A percentile compares a stretch with the other conserved stretches of the same genome.
phyloP scores from a whole-genome alignment of 2,888 invertebrate genomes.

The Agrenia bidenticulata region DNA sequence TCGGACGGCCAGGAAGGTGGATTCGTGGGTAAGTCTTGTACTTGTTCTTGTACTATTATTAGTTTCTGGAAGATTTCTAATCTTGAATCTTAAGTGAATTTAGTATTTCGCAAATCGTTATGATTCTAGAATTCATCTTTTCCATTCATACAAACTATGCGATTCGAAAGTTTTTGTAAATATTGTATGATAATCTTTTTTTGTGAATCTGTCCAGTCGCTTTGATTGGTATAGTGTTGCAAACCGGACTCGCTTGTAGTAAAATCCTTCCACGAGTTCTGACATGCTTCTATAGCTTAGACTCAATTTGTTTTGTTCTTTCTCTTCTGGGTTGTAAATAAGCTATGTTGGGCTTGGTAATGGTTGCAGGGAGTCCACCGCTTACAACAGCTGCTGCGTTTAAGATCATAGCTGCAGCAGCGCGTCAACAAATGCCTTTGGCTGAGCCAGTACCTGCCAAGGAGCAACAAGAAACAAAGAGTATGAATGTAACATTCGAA shows the following conservation, averaged over 20 bases:
- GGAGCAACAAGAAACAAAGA: constrained; percentile 16
- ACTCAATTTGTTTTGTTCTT: constrained; percentile 15
- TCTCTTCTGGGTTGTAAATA: constrained; percentile 13
- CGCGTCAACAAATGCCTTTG: constrained; percentile 5
- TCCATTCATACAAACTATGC: no score
- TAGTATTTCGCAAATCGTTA: no score
- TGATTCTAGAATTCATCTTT: no score
- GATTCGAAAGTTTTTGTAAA: no score
- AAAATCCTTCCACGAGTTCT: no score
- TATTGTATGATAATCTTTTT: no score
- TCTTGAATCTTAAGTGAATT: no score
- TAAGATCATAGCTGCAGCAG: constrained; percentile 16
- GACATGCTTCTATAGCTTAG: constrained; percentile 10
- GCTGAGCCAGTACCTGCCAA: constrained; percentile 5
- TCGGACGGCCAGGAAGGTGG: constrained; percentile 31
- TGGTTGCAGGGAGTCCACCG: constrained; percentile 41
- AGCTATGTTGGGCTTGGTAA: constrained; percentile 19
- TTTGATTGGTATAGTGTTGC: no score
- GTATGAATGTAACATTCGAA: constrained; percentile 5
- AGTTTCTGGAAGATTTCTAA: no score
- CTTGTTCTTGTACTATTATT: no score
- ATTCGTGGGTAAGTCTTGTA: constrained; percentile 26
- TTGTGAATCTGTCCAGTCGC: no score
- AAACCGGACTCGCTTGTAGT: no score
- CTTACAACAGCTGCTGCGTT: constrained; percentile 29